These are phyloP conservation scores for Drosophila athabasca DNA, from an alignment of 1,140 invertebrate genomes.

Conservation along the genomic window DNA sequence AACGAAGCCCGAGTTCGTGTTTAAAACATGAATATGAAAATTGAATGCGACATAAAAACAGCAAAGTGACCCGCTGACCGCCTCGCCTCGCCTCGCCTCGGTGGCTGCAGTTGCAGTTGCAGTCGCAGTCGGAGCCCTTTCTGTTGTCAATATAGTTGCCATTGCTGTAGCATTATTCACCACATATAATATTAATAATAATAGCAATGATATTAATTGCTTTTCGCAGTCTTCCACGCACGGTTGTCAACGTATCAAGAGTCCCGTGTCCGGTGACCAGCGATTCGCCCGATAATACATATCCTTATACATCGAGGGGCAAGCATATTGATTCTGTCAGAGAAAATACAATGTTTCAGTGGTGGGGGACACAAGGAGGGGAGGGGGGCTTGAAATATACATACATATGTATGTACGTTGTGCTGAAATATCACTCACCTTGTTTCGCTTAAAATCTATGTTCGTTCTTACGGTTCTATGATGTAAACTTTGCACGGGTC, in stretches of 20 bases:
- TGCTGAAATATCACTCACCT: constrained; percentile 83
- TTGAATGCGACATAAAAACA: constrained; percentile 61
- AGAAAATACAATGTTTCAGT: background rate
- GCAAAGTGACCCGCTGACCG: constrained; percentile 49
- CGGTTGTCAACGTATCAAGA: constrained; percentile 79
- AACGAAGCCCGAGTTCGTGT: constrained; percentile 69
- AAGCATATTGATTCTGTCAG: constrained; percentile 86
- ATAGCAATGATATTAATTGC: constrained; percentile 30
- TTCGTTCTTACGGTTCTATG: constrained; percentile 97
- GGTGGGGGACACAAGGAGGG: no score
- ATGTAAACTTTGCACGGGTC: constrained; percentile 94
- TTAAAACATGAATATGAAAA: constrained; percentile 59
- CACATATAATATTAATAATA: constrained; percentile 41
- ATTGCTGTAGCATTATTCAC: constrained; percentile 41
- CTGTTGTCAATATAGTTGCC: constrained; percentile 45
- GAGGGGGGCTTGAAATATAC: background rate
- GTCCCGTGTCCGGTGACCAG: constrained; percentile 80
- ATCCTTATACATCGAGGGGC: constrained; percentile 89
- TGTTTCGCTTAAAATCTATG: constrained; percentile 94
- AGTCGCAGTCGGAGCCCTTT: constrained; percentile 34
- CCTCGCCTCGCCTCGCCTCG: constrained; percentile 5
- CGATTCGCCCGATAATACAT: constrained; percentile 86
- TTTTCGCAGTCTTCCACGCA: constrained; percentile 18
- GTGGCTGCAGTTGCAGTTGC: constrained; percentile 20
- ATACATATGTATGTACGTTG: background rate